A percentile compares a stretch with the other conserved stretches of the same genome.
These are phyloP conservation scores for Tetranychus piercei DNA, from an alignment of 2,888 invertebrate genomes.

Conservation along the genomic window DNA sequence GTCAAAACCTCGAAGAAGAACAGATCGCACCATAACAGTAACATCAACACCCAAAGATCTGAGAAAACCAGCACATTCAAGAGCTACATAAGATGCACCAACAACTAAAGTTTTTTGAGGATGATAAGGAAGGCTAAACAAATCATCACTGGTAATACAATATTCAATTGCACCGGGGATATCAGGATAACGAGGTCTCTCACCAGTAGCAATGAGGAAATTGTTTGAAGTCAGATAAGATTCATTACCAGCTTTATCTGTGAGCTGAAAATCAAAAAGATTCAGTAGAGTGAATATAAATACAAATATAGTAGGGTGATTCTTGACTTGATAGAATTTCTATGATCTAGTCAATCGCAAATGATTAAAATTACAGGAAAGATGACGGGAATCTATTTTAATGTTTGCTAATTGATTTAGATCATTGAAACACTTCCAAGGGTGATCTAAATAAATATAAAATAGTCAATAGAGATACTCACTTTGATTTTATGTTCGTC, in stretches of 20 bases:
- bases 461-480: too few species aligned
- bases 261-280: slow-evolving; percentile 10
- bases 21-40: slow-evolving; percentile 35
- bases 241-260: slow-evolving; percentile 51
- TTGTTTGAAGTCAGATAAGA: slow-evolving; percentile 50
- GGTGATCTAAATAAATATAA: too few species aligned
- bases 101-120: slow-evolving; percentile 76
- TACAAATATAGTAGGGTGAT: neutral
- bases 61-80: slow-evolving; percentile 84
- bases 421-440: too few species aligned
- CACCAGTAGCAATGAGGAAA: slow-evolving; percentile 73
- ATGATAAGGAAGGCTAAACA: slow-evolving; percentile 60
- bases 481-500: slow-evolving; percentile 52
- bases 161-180: slow-evolving; percentile 60
- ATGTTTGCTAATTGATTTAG: too few species aligned
- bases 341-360: too few species aligned
- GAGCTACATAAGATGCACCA: slow-evolving; percentile 66
- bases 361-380: too few species aligned
- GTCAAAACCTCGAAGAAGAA: slow-evolving; percentile 43
- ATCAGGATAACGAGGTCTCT: slow-evolving; percentile 71
- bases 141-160: slow-evolving; percentile 78
- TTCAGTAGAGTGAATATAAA: neutral
- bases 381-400: too few species aligned
- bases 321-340: too few species aligned
- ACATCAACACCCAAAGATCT: slow-evolving; percentile 60